Percentiles rank a stretch among this genome's conserved stretches.
phyloP scores from a whole-genome alignment of 2,113 vertebrate species.

The Trogon surrucura region DNA sequence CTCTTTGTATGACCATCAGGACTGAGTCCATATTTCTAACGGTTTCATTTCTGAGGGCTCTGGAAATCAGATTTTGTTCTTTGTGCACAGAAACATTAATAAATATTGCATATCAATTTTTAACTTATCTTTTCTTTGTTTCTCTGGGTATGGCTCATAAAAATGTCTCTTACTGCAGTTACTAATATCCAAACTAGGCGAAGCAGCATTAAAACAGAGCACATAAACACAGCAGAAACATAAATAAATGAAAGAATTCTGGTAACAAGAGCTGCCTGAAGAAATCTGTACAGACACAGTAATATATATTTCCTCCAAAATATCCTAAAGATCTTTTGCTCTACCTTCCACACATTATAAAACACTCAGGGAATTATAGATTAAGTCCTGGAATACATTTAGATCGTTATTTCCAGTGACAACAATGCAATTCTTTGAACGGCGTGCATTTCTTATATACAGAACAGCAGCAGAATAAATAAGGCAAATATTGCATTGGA shows the following conservation, averaged over 20 bases:
- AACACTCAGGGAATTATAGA: conserved; percentile 29
- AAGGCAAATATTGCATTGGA: not conserved
- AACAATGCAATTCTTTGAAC: not conserved
- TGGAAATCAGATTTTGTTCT: conserved; percentile 1
- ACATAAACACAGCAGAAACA: conserved; percentile 21
- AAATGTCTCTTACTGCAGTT: not conserved
- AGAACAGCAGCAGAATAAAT: conserved; percentile 19
- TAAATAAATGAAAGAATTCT: conserved; percentile 4
- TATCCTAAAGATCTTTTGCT: not conserved
- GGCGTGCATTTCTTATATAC: not conserved
- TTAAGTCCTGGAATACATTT: not conserved
- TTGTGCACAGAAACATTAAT: not conserved
- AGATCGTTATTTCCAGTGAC: conserved; percentile 27
- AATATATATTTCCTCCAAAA: conserved; percentile 5
- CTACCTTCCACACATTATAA: conserved; percentile 3
- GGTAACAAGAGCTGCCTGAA: conserved; percentile 5
- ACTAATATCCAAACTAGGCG: not conserved
- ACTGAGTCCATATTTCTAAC: not conserved
- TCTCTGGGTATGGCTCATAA: not conserved
- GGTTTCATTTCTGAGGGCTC: not conserved
- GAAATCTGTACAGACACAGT: not conserved
- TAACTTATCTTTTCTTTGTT: not conserved
- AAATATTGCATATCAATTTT: not conserved
- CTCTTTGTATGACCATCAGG: not conserved
- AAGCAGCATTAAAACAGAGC: not conserved